A percentile compares a stretch with the other conserved stretches of the same genome.
Conservation (phyloP, 2,113 vertebrate genomes). For the Trogon surrucura region DNA sequence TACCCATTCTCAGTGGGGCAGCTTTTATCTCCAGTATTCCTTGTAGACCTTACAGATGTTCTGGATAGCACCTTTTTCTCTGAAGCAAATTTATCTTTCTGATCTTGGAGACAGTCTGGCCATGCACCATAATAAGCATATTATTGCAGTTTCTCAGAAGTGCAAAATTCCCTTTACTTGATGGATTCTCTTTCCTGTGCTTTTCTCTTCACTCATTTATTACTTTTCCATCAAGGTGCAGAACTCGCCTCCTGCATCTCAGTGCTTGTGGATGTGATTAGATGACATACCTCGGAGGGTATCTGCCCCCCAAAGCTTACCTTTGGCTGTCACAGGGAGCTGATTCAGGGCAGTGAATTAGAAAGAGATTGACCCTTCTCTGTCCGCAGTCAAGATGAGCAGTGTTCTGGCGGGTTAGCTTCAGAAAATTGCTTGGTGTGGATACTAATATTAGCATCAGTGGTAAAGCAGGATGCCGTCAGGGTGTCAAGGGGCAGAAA, state of each 20-base stretch:
- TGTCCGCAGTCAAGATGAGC: not conserved
- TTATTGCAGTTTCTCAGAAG: not conserved
- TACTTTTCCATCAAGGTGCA: not conserved
- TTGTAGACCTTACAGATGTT: not conserved
- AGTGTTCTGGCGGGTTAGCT: not conserved
- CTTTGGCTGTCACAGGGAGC: not conserved
- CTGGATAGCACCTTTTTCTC: not conserved
- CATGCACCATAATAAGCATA: not conserved
- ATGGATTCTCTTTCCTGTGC: rapidly evolving
- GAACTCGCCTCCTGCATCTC: not conserved
- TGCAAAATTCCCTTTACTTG: not conserved
- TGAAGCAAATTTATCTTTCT: not conserved
- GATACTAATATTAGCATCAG: not conserved
- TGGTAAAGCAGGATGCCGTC: not conserved
- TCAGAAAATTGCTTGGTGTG: not conserved
- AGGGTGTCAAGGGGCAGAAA: not conserved
- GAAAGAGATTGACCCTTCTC: not conserved
- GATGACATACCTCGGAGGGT: not conserved
- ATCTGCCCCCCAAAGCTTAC: not conserved
- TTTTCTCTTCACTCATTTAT: not conserved
- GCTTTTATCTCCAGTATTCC: not conserved
- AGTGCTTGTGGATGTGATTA: not conserved
- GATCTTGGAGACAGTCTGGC: not conserved
- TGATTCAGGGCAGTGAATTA: not conserved
- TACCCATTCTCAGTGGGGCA: not conserved